Evolutionary conservation across 2,888 invertebrate species (phyloP).

Genomic region (Amblyjoppa fuscipennis): DNA sequence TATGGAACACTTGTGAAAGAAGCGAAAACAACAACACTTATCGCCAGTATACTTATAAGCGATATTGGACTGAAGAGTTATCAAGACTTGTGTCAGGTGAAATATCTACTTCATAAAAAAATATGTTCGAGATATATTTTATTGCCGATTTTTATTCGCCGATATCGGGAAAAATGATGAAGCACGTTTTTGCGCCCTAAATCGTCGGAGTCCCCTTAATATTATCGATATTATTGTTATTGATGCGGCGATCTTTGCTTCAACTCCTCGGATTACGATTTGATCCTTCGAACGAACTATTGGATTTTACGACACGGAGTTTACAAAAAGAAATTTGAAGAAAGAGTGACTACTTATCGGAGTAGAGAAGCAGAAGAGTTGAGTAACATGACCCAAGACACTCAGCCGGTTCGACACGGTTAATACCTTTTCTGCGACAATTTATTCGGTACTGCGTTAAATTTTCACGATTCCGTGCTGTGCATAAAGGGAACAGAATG

Average conservation of each 20-base stretch:
- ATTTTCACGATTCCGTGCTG: slow-evolving; percentile 80
- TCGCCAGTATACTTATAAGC: not conserved
- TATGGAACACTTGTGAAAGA: slow-evolving; percentile 10
- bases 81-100: not conserved
- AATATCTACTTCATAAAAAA: too few relatives aligned
- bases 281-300: too few relatives aligned
- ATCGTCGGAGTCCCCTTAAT: too few relatives aligned
- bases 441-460: slow-evolving; percentile 79
- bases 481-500: slow-evolving; percentile 75
- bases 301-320: too few relatives aligned
- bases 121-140: too few relatives aligned
- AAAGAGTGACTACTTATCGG: not conserved
- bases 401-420: not conserved
- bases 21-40: not conserved
- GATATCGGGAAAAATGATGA: too few relatives aligned
- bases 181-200: too few relatives aligned
- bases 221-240: too few relatives aligned
- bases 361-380: not conserved
- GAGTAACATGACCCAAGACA: not conserved
- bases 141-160: too few relatives aligned
- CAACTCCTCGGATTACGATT: too few relatives aligned
- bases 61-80: not conserved
- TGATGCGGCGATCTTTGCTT: too few relatives aligned
- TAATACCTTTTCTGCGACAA: slow-evolving; percentile 58
- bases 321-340: not conserved